Base-by-base conservation (phyloP, 2,113 vertebrate species). In the Sceloporus undulatus region DNA sequence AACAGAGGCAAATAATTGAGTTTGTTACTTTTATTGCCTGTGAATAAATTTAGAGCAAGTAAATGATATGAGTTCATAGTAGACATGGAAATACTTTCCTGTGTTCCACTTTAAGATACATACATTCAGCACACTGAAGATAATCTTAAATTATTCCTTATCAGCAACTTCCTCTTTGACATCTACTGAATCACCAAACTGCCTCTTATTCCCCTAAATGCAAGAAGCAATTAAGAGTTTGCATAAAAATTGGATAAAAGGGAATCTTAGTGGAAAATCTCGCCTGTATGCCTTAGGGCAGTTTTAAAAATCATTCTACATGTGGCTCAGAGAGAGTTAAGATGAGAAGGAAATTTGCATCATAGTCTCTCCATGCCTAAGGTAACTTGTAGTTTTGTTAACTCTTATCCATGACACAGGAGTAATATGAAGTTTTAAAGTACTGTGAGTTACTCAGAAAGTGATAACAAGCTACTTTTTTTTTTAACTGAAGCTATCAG, bases 401-500 rank as follows among this genome's bases (percentile, higher is more conserved):
- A 34, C 40, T 10, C 70, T 48, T 82, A 68, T 79, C 29, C 11
- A 2, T 74, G 29, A 54, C 68, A 34, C 11, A 19, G 56, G 19
- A 86, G 18, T 42, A 79, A 23, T 9, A 0, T 40, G n/a, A 42
- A 73, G 14, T 81, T 82, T 80, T 79, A 21, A 71, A 52, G 38
- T 82, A 8, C 0, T 9, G 23, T 83, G 52, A 68, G 29, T 59
- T 16, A 10, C 10, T 10, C 65, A 23, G 79, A 80, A 81, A 71
- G 42, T 73, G 40, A 27, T 42, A 78, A 85, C n/a, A 86, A 27
- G 29, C 9, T 91, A 77, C 65, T 66, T 38, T 92, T 92, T 54
- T 96, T 92, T 94, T 87, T 34, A 34, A 73, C 84, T 97, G 75
- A 95, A 99, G 99, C 96, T 66, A 96, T 99, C 94, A 95, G 97